These are phyloP conservation scores for Cantharis rufa DNA, from an alignment of 2,888 invertebrate species.

Conservation along the genomic window DNA sequence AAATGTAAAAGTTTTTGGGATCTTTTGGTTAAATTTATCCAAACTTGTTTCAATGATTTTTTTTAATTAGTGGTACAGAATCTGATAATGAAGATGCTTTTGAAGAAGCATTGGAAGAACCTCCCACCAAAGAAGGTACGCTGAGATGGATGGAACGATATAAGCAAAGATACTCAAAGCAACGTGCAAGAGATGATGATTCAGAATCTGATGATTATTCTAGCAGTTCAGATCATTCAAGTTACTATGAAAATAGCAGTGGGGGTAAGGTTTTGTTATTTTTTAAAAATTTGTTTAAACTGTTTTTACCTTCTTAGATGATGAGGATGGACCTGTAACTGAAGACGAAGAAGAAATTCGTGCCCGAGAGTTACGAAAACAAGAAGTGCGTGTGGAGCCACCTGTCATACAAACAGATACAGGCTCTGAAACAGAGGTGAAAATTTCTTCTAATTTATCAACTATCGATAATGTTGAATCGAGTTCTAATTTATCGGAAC, in stretches of 20 bases:
- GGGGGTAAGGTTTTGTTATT: constrained; percentile 50
- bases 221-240: constrained; percentile 55
- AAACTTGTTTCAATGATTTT: not conserved
- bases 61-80: constrained; percentile 60
- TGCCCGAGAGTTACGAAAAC: constrained; percentile 68
- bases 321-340: constrained; percentile 71
- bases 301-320: constrained; percentile 56
- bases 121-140: constrained; percentile 68
- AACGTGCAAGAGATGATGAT: constrained; percentile 46
- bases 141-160: constrained; percentile 71
- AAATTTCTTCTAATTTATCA: constrained; percentile 47
- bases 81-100: constrained; percentile 68
- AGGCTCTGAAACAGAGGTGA: constrained; percentile 75
- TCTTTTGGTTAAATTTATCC: no score
- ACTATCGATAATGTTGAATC: constrained; percentile 12
- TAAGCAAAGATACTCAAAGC: constrained; percentile 61
- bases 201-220: constrained; percentile 48
- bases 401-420: constrained; percentile 66
- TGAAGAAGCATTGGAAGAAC: constrained; percentile 70
- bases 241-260: constrained; percentile 58
- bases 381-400: constrained; percentile 69
- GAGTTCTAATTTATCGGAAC: constrained; percentile 14
- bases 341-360: constrained; percentile 73
- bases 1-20: no score
- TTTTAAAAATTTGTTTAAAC: constrained; percentile 1